These are phyloP conservation scores for Chelonia mydas DNA, from an alignment of 2,797 vertebrate species.

Conservation along the genomic window DNA sequence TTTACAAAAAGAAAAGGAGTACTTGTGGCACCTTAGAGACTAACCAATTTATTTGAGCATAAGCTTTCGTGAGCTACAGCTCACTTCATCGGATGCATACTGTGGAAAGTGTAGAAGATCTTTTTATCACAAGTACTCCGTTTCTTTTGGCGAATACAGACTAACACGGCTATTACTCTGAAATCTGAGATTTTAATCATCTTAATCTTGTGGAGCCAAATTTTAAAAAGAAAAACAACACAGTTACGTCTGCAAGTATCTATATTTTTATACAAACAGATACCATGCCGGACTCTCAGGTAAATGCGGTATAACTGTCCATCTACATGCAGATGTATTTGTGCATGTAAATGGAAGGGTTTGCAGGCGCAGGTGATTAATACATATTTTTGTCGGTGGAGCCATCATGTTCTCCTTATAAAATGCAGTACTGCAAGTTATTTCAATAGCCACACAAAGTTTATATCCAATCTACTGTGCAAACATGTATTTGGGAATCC, in stretches of 20 bases:
- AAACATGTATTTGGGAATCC: slow-evolving; percentile 41
- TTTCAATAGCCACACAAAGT: slow-evolving; percentile 41
- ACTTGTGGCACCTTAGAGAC: too few relatives aligned
- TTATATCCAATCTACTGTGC: background rate
- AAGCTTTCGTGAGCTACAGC: too few relatives aligned
- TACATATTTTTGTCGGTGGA: background rate
- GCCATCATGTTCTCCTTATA: background rate
- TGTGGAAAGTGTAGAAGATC: too few relatives aligned
- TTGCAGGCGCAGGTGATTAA: background rate
- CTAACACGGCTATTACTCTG: too few relatives aligned
- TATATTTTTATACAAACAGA: background rate
- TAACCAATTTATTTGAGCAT: too few relatives aligned
- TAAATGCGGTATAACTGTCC: background rate
- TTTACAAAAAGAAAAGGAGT: background rate
- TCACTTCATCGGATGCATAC: too few relatives aligned
- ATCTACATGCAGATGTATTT: background rate
- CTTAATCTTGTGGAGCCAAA: background rate
- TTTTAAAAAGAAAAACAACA: background rate
- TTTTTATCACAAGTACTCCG: too few relatives aligned
- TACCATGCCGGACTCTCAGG: background rate
- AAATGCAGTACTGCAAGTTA: background rate
- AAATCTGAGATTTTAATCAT: background rate
- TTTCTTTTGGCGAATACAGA: too few relatives aligned
- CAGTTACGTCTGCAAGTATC: accelerated
- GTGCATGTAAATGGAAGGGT: background rate